Conservation (phyloP, 2,113 vertebrate genomes). For the Octodon degus region DNA sequence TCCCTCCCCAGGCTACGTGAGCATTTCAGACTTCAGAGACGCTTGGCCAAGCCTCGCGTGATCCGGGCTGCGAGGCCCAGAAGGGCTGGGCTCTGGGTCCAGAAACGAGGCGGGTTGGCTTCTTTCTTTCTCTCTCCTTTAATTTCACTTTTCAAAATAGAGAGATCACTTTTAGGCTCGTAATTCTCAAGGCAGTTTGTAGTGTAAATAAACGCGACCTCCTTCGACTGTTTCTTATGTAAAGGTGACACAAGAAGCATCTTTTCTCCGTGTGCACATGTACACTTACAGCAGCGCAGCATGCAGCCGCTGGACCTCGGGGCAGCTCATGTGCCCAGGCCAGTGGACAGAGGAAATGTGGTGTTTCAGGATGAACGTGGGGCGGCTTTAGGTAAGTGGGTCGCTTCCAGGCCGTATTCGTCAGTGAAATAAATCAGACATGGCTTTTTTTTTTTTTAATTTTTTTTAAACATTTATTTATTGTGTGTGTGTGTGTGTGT, state of each 20-base stretch:
- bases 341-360: not conserved
- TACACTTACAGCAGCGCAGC: not conserved
- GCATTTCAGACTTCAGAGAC: slow-evolving; percentile 61
- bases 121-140: not conserved
- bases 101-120: not conserved
- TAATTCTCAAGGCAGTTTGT: not conserved
- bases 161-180: not conserved
- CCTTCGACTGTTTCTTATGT: not conserved
- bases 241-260: not conserved
- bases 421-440: not conserved
- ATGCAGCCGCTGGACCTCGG: not conserved
- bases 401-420: not conserved
- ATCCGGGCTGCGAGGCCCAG: slow-evolving; percentile 8
- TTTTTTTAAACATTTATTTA: too few relatives aligned
- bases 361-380: not conserved
- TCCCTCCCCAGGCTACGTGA: slow-evolving; percentile 7
- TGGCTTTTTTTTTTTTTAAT: too few relatives aligned
- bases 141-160: slow-evolving; percentile 53
- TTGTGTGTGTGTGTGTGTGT: too few relatives aligned
- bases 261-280: not conserved
- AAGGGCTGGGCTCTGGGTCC: slow-evolving; percentile 6
- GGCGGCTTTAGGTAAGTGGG: not conserved
- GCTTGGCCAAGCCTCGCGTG: not conserved
- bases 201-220: not conserved
- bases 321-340: not conserved